Conservation (phyloP, 2,888 invertebrate species). For the Serrognathus titanus region DNA sequence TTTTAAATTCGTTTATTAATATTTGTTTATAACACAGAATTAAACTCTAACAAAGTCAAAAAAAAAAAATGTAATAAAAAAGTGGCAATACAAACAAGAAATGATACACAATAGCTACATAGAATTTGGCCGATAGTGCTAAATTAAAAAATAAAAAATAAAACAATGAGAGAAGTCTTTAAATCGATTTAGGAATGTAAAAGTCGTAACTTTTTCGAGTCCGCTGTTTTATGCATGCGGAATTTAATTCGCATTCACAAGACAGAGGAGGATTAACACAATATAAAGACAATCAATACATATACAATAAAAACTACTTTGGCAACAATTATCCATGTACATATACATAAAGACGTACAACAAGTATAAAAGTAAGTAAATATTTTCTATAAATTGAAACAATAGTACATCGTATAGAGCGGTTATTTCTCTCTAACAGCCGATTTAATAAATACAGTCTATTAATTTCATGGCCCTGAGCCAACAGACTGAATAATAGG, state of each 20-base stretch:
- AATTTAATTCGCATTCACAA: neutral
- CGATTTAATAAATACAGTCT: conserved; percentile 14
- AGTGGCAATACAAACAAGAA: too few species aligned
- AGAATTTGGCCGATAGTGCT: neutral
- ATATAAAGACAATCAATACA: conserved; percentile 8
- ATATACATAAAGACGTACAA: conserved; percentile 16
- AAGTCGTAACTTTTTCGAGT: too few species aligned
- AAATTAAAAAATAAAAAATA: neutral
- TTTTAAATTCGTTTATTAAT: conserved; percentile 12
- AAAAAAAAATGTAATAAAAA: conserved; percentile 8
- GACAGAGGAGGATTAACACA: neutral
- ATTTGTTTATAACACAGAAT: conserved; percentile 14
- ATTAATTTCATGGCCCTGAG: conserved; percentile 10
- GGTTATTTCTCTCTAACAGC: conserved; percentile 16
- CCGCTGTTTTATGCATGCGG: neutral
- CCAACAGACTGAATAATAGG: conserved; percentile 28
- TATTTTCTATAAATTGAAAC: conserved; percentile 20
- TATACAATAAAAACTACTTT: conserved; percentile 17
- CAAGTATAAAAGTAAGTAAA: conserved; percentile 25
- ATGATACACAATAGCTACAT: too few species aligned
- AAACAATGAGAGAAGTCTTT: conserved; percentile 6
- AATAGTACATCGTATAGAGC: conserved; percentile 16
- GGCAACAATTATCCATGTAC: conserved; percentile 18
- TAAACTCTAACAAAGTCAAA: conserved; percentile 15
- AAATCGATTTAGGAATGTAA: neutral